Conservation (phyloP, 2,888 invertebrate species). For the Deladenus siricidicola region DNA sequence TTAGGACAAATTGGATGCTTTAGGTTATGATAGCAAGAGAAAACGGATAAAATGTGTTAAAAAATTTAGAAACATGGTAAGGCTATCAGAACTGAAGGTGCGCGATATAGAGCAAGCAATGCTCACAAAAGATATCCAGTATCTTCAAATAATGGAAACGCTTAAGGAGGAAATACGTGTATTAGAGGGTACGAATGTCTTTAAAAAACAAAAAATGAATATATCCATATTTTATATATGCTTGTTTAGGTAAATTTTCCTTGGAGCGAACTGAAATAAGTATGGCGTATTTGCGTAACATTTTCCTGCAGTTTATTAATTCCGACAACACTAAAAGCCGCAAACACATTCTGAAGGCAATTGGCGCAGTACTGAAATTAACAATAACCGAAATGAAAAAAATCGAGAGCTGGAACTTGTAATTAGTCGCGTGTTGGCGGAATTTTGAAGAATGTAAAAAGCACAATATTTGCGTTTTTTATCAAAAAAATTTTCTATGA, state of each 20-base stretch:
- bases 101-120: slow-evolving; percentile 58
- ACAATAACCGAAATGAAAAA: slow-evolving; percentile 65
- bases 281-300: slow-evolving; percentile 81
- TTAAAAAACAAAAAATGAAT: not conserved
- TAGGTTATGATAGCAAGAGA: not conserved
- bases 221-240: not conserved
- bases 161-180: slow-evolving; percentile 57
- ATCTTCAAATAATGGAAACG: slow-evolving; percentile 61
- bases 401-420: slow-evolving; percentile 30
- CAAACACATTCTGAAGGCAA: slow-evolving; percentile 78
- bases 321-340: slow-evolving; percentile 66
- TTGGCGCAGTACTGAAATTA: slow-evolving; percentile 72
- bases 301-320: slow-evolving; percentile 71
- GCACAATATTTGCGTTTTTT: no score
- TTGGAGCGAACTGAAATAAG: slow-evolving; percentile 72
- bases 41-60: not conserved
- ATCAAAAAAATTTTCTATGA: no score
- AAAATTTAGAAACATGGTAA: slow-evolving; percentile 69
- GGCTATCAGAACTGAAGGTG: slow-evolving; percentile 59
- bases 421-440: no score
- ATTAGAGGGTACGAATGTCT: slow-evolving; percentile 49
- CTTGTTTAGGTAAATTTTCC: slow-evolving; percentile 31
- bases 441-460: no score
- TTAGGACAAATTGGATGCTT: not conserved
- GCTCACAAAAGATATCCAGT: slow-evolving; percentile 53